Base-by-base conservation (phyloP, 2,113 vertebrate species). In the Pyxicephalus adspersus region DNA sequence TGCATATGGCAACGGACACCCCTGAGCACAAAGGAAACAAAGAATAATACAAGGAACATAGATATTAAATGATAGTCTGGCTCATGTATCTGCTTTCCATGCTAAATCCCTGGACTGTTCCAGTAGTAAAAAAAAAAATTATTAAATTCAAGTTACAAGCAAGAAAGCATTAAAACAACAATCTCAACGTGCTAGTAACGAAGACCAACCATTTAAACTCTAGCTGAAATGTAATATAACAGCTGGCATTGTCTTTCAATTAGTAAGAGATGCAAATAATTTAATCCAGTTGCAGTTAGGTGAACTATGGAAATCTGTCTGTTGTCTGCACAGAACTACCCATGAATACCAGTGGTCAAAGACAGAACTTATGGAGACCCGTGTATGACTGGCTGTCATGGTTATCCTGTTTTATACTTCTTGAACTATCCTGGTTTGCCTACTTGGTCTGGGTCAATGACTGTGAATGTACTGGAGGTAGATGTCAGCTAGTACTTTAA, bases 1-100 rank as follows among this genome's bases (percentile, higher is more conserved):
- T 74, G 79, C 79, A 73, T 74, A 81, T 57, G 79, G 50, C 79
- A 81, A 55, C 38, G 52, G 55, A 81, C 23, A 61, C 68, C 70
- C 79, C 79, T 81, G 79, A 81, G 79, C 60, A 55, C 25, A 57
- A 76, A 51, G 28, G 52, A 52, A 76, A 79, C 57, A 18, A 20
- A 52, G 20, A 38, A 38, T 16, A 54, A 54, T 34, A 66, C 17
- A 25, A 79, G 29, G 23, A 25, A 60, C 17, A 25, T 31, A 67
- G 25, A 16, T 78, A 23, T 78, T 17, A 60, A 60, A 68, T 68
- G 54, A 79, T 68, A 68, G 31, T 9, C 34, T 70, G 64, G 77
- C 64, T 79, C 64, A 50, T 57, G 55, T 74, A 58, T 60, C 52
- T 15, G 15, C 8, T 19, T 76, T 45, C 51, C 50, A 64, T 78